Conservation (phyloP, 1,140 invertebrate species). For the Bicyclus anynana region DNA sequence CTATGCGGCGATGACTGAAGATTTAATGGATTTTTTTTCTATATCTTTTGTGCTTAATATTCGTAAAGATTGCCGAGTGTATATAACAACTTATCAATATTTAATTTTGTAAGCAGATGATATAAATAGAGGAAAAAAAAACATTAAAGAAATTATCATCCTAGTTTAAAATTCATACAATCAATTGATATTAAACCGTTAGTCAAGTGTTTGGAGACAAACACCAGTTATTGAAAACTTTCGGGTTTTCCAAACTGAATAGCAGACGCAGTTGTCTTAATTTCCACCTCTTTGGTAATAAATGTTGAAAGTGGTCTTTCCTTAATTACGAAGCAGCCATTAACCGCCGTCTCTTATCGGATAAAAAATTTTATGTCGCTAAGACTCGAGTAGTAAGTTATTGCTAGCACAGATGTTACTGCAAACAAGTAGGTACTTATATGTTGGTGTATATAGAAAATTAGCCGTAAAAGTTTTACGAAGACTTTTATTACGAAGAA, state of each 20-base stretch:
- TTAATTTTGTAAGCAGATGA: too few relatives aligned
- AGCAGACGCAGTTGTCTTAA: conserved; percentile 8
- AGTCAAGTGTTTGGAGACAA: not conserved
- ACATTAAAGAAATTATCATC: too few relatives aligned
- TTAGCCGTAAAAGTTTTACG: not conserved
- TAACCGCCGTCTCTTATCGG: conserved; percentile 25
- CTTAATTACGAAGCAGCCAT: conserved; percentile 26
- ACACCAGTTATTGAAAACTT: not conserved
- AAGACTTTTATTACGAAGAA: not conserved
- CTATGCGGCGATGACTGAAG: too few relatives aligned
- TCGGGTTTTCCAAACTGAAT: conserved; percentile 4
- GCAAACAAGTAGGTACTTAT: conserved; percentile 20
- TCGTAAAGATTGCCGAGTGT: too few relatives aligned
- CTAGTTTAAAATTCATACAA: too few relatives aligned
- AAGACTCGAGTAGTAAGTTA: conserved; percentile 41
- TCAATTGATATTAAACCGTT: not conserved
- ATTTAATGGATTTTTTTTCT: too few relatives aligned
- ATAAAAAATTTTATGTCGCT: conserved; percentile 36
- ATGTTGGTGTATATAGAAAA: not conserved
- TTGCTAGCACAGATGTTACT: conserved; percentile 47
- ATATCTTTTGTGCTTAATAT: too few relatives aligned
- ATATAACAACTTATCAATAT: too few relatives aligned
- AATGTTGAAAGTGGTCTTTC: conserved; percentile 18
- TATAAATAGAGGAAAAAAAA: too few relatives aligned
- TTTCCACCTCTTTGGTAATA: conserved; percentile 20